Base-by-base conservation (phyloP, 1,140 invertebrate species). In the Macrosteles quadrilineatus region DNA sequence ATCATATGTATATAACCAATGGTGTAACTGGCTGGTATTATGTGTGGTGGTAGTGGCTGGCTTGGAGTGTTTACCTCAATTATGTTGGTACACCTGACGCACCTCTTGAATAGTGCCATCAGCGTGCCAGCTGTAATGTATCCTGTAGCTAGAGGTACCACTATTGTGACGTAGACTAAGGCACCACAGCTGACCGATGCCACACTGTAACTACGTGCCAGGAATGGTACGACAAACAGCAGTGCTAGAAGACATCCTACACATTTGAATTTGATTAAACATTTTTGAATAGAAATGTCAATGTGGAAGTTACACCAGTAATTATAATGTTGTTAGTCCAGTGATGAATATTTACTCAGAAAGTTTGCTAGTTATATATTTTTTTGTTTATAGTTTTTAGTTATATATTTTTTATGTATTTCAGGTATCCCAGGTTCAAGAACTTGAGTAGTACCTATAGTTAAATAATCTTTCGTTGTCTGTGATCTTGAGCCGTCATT, bases 161-260 rank as follows among this genome's bases (percentile, higher is more conserved):
- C 68, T 9, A 77, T 2, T 25, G 70, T 32, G 17, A 72, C 71
- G 64, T 77, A 77, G 1, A 75, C 14, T 17, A 73, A 17, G 1
- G 71, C 71, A 1, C 31, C 59, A n/a, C 57, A 23, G 17, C 70
- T 27, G 11, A 77, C 71, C 0, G 57, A 19, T 6, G 50, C 64
- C 68, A 77, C 53, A 31, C 53, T 71, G 40, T 69, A 74, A 12
- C 59, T 32, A 1, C 70, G 67, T 14, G 73, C 72, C n/a, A 74
- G 62, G 12, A 76, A 70, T 17, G 76, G 76, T 12, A 76, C 72
- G n/a, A 76, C 32, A 53, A 77, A 73, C 27, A 77, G 68, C 14
- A 75, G 40, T 14, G 75, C 74, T 14, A 76, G 67, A 11, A 75
- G 64, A 71, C 74, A 75, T 32, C 74, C 74, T 75, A 62, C 12